Conservation (phyloP, 2,888 invertebrate species). For the Hirtodrosophila confusa region DNA sequence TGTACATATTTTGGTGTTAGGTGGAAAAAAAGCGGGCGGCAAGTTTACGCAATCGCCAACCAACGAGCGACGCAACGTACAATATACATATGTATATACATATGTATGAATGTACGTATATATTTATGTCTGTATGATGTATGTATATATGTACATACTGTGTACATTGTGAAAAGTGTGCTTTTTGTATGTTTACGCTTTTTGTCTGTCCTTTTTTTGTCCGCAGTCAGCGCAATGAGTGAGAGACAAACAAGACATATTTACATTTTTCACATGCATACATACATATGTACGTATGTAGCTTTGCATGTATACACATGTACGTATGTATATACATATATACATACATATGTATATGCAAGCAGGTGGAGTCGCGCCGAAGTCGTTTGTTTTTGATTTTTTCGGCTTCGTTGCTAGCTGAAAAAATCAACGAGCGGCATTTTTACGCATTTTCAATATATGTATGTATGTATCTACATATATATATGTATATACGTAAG, state of each 20-base stretch:
- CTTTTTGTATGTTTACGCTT: slow-evolving; percentile 74
- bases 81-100: slow-evolving; percentile 9
- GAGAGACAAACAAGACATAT: slow-evolving; percentile 67
- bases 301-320: slow-evolving; percentile 9
- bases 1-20: slow-evolving; percentile 77
- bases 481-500: slow-evolving; percentile 17
- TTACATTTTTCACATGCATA: slow-evolving; percentile 47
- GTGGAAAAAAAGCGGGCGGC: slow-evolving; percentile 77
- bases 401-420: slow-evolving; percentile 69
- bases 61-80: slow-evolving; percentile 46
- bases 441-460: slow-evolving; percentile 78
- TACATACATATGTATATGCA: slow-evolving; percentile 25
- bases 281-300: slow-evolving; percentile 10
- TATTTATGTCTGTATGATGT: slow-evolving; percentile 35
- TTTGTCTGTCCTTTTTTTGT: slow-evolving; percentile 51
- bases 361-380: slow-evolving; percentile 76
- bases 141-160: slow-evolving; percentile 38
- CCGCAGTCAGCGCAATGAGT: slow-evolving; percentile 44
- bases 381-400: slow-evolving; percentile 63
- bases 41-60: slow-evolving; percentile 78
- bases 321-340: slow-evolving; percentile 9
- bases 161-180: slow-evolving; percentile 74
- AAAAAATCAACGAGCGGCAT: slow-evolving; percentile 80
- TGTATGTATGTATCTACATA: slow-evolving; percentile 29
- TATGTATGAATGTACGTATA: slow-evolving; percentile 11